These are phyloP conservation scores for Lampris megalopsis DNA, from an alignment of 2,113 vertebrate genomes.

Conservation along the genomic window DNA sequence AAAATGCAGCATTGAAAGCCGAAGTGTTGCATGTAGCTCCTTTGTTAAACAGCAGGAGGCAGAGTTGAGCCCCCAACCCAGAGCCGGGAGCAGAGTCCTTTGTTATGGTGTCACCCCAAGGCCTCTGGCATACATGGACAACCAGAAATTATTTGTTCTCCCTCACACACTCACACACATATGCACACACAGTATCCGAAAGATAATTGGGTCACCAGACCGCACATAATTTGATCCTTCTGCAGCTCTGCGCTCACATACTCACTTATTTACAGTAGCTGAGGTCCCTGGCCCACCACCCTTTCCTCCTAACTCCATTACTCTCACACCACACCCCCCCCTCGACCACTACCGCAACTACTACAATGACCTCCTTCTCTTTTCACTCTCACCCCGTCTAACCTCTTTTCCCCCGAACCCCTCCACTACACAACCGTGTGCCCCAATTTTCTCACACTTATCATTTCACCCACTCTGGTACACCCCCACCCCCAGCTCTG, in stretches of 20 bases:
- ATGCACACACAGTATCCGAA: conserved; percentile 18
- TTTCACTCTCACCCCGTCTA: conserved; percentile 1
- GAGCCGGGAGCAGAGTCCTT: neutral
- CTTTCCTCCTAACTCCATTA: conserved; percentile 10
- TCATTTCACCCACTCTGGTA: conserved; percentile 17
- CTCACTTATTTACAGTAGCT: conserved; percentile 51
- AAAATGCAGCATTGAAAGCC: neutral
- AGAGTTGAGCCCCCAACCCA: conserved; percentile 19
- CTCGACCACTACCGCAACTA: neutral
- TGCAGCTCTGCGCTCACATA: conserved; percentile 52
- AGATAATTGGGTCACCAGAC: conserved; percentile 75
- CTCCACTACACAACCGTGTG: conserved; percentile 1
- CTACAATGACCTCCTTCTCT: conserved; percentile 3
- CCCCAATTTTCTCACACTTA: conserved; percentile 21
- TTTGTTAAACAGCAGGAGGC: conserved; percentile 49
- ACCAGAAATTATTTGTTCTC: conserved; percentile 45
- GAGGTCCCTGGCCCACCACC: conserved; percentile 1
- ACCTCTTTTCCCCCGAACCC: neutral
- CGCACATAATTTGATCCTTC: conserved; percentile 64
- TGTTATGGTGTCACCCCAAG: conserved; percentile 48
- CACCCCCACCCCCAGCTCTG: conserved; percentile 38
- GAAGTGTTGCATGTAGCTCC: conserved; percentile 34
- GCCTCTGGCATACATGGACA: conserved; percentile 33
- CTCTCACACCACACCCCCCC: neutral
- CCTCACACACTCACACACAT: conserved; percentile 7